Evolutionary conservation across 2,113 vertebrate species (phyloP), one percentile per base, ranked within the genome.

Genomic region (Ramphastos sulfuratus): DNA sequence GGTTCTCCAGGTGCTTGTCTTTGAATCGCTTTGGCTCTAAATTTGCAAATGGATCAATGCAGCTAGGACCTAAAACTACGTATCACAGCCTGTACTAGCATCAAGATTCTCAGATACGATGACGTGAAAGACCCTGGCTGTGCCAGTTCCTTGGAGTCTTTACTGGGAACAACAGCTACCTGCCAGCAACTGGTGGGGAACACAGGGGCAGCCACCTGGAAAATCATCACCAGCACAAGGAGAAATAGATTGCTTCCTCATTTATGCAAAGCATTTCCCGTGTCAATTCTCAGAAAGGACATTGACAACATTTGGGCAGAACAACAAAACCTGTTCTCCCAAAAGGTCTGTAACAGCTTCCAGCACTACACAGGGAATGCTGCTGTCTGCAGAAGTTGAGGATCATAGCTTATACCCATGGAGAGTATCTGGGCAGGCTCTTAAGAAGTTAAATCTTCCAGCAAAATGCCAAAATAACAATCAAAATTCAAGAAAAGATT

Each of bases 91-190:
- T 25, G 17, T 17, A 50, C 80, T n/a, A 70, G 50, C 42, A 59
- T 27, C 0, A 4, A 39, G 42, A 28, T 30, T 35, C 50, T 44
- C 17, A 18, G 31, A 35, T 17, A 52, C 0, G 3, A 42, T 7
- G 31, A 70, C n/a, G 0, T 52, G 35, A 58, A 64, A 67, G 28
- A 65, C 7, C 42, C 33, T 3, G 35, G 31, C 27, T 20, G 27
- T 4, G 6, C n/a, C 35, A 17, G 17, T 12, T 60, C 25, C 54
- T 10, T 44, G 8, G 14, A 37, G 60, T 17, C 21, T 46, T 30
- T 12, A 15, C 14, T 1, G 23, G 42, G 55, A 31, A 58, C 23
- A 79, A 30, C 1, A 77, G 54, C 14, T 35, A 33, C 17, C 31
- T 28, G 50, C n/a, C n/a, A 60, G 44, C 60, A 67, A 15, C 7